Evolutionary conservation across 2,888 invertebrate species (phyloP), one percentile per base, ranked within the genome.

Genomic region (Metacarcinus magister): DNA sequence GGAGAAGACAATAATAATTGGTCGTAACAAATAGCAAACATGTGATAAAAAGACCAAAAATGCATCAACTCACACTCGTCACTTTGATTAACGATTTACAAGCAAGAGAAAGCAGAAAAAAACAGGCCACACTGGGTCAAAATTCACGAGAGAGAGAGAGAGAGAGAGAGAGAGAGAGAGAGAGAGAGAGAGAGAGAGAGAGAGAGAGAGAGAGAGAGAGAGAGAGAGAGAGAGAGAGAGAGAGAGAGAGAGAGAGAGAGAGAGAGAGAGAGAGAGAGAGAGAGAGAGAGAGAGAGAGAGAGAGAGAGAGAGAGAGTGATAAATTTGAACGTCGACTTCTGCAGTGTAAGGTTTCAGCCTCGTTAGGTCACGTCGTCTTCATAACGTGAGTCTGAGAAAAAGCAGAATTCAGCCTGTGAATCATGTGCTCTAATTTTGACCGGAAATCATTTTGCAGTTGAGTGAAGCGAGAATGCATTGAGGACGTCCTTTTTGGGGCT

Each of bases 121-220:
- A 2, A 39, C 39, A 54, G 0, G 54, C 54, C 13, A 54, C 16
- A 19, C 54, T 19, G 10, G 54, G 54, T 54, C 19, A 54, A 54
- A 54, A 19, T 54, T 10, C 7, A 13, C 7, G 48, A 39, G 48
- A 48, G 48, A 48, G 48, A 48, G 48, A 48, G 48, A 48, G 48
- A 48, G 48, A 60, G 60, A 23, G 23, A 60, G 60, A 60, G 60
- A 60, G 60, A 60, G 60, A 60, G 60, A 60, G 60, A 60, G 60
- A 60, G 60, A 60, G 60, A 60, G 60, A 60, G 60, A 60, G 60
- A 60, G 60, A 60, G 60, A 60, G 60, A 60, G 60, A 60, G 60
- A 60, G 60, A 60, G 60, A 60, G 60, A 60, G 54, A 54, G 54
- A 54, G 54, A 54, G 54, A 54, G 54, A 54, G 8, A 48, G 48